Conservation (phyloP, 1,140 invertebrate species). For the Cyclina sinensis region DNA sequence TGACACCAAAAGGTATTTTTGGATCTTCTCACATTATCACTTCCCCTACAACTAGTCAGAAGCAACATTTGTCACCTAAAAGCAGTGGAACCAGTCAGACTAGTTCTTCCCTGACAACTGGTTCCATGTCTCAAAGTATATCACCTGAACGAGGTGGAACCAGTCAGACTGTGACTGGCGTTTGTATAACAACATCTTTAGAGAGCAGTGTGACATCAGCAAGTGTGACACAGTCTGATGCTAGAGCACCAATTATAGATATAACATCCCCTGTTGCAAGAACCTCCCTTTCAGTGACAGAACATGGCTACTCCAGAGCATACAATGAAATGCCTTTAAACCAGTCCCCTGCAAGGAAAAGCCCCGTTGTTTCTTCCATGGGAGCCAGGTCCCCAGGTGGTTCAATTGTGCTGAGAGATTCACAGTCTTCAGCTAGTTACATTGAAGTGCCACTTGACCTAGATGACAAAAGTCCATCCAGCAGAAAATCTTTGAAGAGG, state of each 20-base stretch:
- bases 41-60: slow-evolving; percentile 6
- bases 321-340: slow-evolving; percentile 42
- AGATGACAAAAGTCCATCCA: slow-evolving; percentile 31
- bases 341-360: not conserved
- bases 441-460: slow-evolving; percentile 53
- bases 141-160: not conserved
- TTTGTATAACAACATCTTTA: not conserved
- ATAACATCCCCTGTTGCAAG: not conserved
- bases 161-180: not conserved
- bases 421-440: not conserved
- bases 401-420: slow-evolving; percentile 5
- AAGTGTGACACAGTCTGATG: not conserved
- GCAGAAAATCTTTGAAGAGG: slow-evolving; percentile 33
- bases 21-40: not conserved
- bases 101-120: not conserved
- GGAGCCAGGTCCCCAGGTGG: not conserved
- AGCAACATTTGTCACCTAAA: too few species aligned
- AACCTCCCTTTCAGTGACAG: not conserved
- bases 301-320: slow-evolving; percentile 56
- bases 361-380: not conserved
- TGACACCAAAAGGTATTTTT: not conserved
- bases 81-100: too few species aligned
- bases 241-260: not conserved
- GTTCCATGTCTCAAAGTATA: not conserved
- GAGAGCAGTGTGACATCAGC: not conserved